Evolutionary conservation across 2,797 vertebrate species (phyloP).

Genomic region (Chaetodon trifasciatus): DNA sequence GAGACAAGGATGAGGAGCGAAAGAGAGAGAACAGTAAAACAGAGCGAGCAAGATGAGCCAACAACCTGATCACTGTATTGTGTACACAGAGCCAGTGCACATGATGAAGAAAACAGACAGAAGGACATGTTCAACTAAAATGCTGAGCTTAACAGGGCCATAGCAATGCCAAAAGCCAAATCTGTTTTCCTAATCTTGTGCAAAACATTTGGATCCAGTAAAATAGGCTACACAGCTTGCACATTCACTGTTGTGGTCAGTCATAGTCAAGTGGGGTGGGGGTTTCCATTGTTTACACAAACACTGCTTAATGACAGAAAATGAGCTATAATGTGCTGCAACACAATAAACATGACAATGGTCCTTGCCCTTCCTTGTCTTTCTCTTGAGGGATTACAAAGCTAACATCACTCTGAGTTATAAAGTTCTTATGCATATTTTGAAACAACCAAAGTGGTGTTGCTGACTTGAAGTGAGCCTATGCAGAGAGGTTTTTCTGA

Average conservation of each 20-base stretch:
- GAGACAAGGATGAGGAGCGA: constrained; percentile 12
- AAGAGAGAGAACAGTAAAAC: constrained; percentile 22
- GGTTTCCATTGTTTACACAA: constrained; percentile 71
- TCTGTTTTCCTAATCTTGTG: constrained; percentile 75
- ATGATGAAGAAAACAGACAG: constrained; percentile 76
- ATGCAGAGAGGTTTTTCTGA: neutral
- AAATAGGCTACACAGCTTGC: constrained; percentile 36
- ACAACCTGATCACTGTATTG: constrained; percentile 37
- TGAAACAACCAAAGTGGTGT: neutral
- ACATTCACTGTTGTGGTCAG: constrained; percentile 44
- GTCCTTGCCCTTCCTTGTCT: constrained; percentile 55
- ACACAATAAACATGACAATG: constrained; percentile 70
- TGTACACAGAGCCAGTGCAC: constrained; percentile 43
- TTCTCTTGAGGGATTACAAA: constrained; percentile 27
- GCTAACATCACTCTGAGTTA: constrained; percentile 8
- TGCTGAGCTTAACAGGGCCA: constrained; percentile 57
- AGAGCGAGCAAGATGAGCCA: constrained; percentile 46
- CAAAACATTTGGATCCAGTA: constrained; percentile 55
- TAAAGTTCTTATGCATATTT: neutral
- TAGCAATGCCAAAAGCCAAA: constrained; percentile 67
- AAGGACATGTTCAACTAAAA: constrained; percentile 54
- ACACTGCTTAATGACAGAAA: constrained; percentile 71
- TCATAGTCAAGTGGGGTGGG: constrained; percentile 40
- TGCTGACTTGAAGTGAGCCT: constrained; percentile 1
- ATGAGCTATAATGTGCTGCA: constrained; percentile 75